Conservation (phyloP, 2,888 invertebrate genomes). For the Crematogaster levior region DNA sequence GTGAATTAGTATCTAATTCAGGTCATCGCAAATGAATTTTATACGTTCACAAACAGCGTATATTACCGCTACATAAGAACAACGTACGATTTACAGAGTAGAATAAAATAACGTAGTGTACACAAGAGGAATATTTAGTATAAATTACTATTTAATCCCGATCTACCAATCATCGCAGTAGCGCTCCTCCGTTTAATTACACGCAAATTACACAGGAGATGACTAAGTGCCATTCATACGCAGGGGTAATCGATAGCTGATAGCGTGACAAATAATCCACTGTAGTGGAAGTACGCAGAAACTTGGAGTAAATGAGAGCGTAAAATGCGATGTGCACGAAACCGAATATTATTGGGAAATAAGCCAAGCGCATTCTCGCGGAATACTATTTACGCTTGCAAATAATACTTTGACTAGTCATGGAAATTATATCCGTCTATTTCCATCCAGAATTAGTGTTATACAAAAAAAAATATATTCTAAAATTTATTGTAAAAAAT, state of each 20-base stretch:
- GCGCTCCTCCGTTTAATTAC: slow-evolving; percentile 35
- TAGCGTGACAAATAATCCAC: slow-evolving; percentile 36
- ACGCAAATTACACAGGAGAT: slow-evolving; percentile 13
- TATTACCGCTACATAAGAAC: neutral
- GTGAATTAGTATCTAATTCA: slow-evolving; percentile 14
- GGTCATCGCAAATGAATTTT: neutral
- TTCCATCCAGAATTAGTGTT: neutral
- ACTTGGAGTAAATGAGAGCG: slow-evolving; percentile 37
- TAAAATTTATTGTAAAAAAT: neutral
- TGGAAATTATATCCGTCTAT: neutral
- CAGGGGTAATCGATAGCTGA: slow-evolving; percentile 18
- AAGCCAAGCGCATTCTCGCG: slow-evolving; percentile 25
- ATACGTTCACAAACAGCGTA: neutral
- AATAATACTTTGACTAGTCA: slow-evolving; percentile 26
- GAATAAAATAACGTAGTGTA: neutral
- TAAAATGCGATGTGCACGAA: slow-evolving; percentile 39
- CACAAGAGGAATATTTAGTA: neutral
- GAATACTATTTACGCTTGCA: slow-evolving; percentile 24
- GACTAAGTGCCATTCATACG: slow-evolving; percentile 23
- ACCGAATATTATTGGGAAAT: slow-evolving; percentile 45
- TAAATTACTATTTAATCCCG: slow-evolving; percentile 15
- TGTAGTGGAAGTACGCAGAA: slow-evolving; percentile 24
- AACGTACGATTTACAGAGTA: neutral
- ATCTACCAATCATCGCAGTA: slow-evolving; percentile 2
- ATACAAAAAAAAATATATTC: neutral